Base-by-base conservation (phyloP, 2,113 vertebrate genomes). In the Tetrax tetrax region DNA sequence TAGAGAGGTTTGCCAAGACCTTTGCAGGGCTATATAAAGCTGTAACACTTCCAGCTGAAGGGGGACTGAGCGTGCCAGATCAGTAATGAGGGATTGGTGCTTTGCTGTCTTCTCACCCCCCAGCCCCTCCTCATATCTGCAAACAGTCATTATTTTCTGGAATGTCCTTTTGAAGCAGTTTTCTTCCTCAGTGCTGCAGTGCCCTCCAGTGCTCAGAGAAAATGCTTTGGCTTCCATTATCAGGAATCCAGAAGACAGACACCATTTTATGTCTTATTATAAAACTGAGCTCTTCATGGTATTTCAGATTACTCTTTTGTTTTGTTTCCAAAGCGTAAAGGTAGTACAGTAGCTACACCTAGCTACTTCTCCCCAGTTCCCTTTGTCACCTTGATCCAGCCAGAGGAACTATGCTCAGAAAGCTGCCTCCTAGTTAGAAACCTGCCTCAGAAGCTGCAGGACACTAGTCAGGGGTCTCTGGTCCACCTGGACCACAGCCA, bases 151-250 rank as follows among this genome's bases (percentile, higher is more conserved):
- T 87, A 70, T 78, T 94, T 95, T 96, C 92, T 82, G 80, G 70
- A 85, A 69, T 7, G 80, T 19, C 59, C 14, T 60, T 56, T 45
- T 15, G 64, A 48, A 61, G 54, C 29, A 8, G 0, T 1, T 63
- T 85, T 85, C 76, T 97, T 80, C 59, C 68, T 91, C 74, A 22
- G 69, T 97, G 70, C 76, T 92, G 61, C 71, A 97, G 60, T 96
- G 97, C 97, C 97, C 98, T 97, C 98, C 97, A 92, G 97, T 96
- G 98, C 17, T 65, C n/a, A 33, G 45, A 41, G 35, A 35, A 90
- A 78, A 79, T 4, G 9, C 17, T 33, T 37, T 22, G 50, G 28
- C 64, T 94, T 90, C 95, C 94, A 91, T 84, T 89, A 87, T 20
- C 83, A 57, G 59, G 35, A 91, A 64, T 61, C 31, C 25, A 33